A percentile compares a stretch with the other conserved stretches of the same genome.
These are phyloP conservation scores for Lanius ludovicianus DNA, from an alignment of 2,113 vertebrate genomes.

Conservation along the genomic window DNA sequence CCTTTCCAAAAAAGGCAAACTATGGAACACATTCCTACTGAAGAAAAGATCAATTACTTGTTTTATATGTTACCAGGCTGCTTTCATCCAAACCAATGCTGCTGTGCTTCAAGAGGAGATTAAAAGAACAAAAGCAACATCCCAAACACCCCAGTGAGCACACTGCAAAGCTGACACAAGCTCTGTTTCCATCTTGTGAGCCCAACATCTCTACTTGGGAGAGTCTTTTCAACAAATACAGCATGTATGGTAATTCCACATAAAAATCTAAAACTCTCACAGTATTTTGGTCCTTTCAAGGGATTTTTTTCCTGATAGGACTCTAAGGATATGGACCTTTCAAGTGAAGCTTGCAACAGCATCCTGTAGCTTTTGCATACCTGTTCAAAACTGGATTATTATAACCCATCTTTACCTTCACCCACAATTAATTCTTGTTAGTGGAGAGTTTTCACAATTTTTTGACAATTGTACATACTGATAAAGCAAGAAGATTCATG, in stretches of 20 bases:
- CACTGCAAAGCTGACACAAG: not conserved
- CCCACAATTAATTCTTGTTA: not conserved
- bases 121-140: constrained; percentile 9
- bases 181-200: not conserved
- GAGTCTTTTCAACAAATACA: not conserved
- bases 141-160: not conserved
- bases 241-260: not conserved
- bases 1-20: constrained; percentile 28
- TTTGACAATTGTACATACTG: not conserved
- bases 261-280: not conserved
- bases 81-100: constrained; percentile 3
- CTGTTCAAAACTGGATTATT: not conserved
- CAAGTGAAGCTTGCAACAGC: not conserved
- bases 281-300: not conserved
- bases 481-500: not conserved
- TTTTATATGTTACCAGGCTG: not conserved
- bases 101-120: constrained; percentile 1
- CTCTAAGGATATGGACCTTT: not conserved
- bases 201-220: not conserved
- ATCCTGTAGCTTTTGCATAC: not conserved
- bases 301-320: not conserved
- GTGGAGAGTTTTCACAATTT: not conserved
- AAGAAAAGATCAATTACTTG: constrained; percentile 24
- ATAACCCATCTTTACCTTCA: not conserved
- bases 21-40: not conserved